Evolutionary conservation across 2,113 vertebrate species (phyloP).

Genomic region (Mustelus asterias): DNA sequence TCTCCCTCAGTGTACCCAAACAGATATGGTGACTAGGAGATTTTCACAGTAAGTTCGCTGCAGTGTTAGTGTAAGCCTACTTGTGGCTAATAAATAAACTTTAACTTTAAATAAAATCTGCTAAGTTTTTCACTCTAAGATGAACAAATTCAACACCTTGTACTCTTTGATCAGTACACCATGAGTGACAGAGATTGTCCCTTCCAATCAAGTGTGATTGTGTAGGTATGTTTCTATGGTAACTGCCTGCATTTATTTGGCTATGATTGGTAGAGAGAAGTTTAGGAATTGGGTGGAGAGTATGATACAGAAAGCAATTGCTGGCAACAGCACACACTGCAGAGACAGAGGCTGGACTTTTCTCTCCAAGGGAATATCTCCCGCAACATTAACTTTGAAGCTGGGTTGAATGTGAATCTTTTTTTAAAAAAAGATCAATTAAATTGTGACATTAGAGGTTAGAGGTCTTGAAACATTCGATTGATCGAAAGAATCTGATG

Average conservation of each 20-base stretch:
- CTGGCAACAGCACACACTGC: background rate
- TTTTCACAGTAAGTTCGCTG: too few species aligned
- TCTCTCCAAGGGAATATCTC: background rate
- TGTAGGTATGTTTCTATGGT: background rate
- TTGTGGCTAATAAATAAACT: too few species aligned
- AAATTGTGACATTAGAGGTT: background rate
- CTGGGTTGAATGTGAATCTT: background rate
- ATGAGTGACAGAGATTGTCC: background rate
- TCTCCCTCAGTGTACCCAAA: too few species aligned
- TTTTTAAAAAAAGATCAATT: background rate
- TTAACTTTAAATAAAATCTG: too few species aligned
- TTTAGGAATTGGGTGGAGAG: background rate
- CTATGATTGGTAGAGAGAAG: constrained; percentile 22
- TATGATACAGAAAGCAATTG: background rate
- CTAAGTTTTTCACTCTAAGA: background rate
- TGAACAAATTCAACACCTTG: too few species aligned
- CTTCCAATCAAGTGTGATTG: background rate
- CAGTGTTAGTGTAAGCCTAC: too few species aligned
- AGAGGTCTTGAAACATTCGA: background rate
- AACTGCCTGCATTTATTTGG: background rate
- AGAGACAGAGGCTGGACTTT: background rate
- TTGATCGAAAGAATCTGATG: background rate
- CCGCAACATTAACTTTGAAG: background rate
- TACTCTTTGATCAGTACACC: too few species aligned
- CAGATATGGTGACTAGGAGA: too few species aligned